These are phyloP conservation scores for Manacus vitellinus DNA, from an alignment of 2,113 vertebrate species.

Conservation along the genomic window DNA sequence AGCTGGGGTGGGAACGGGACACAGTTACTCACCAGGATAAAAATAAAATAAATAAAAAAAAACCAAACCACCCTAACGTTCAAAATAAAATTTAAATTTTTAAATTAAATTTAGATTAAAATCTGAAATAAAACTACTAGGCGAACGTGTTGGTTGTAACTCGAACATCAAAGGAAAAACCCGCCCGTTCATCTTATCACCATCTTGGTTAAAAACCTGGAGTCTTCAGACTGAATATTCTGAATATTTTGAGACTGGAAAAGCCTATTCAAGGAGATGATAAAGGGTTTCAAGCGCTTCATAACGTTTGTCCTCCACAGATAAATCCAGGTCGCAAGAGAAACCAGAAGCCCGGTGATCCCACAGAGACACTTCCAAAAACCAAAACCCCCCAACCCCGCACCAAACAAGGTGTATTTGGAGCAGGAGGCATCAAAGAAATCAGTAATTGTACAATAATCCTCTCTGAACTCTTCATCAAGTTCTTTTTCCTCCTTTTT, in stretches of 20 bases:
- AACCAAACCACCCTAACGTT: too few relatives aligned
- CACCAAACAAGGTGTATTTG: background rate
- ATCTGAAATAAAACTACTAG: background rate
- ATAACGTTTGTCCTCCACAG: background rate
- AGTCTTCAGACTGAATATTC: background rate
- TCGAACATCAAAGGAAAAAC: background rate
- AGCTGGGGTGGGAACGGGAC: conserved; percentile 66
- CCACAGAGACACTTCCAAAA: background rate
- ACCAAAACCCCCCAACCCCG: background rate
- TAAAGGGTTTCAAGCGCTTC: background rate
- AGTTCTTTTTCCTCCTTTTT: background rate
- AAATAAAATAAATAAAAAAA: too few relatives aligned
- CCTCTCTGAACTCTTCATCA: background rate
- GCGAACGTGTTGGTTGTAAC: accelerated
- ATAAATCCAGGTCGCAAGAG: background rate
- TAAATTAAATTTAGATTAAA: background rate
- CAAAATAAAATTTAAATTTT: too few relatives aligned
- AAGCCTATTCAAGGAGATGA: background rate
- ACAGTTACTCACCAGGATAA: background rate
- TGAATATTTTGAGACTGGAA: background rate
- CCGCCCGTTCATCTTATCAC: accelerated
- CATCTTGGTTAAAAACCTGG: background rate
- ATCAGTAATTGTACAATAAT: background rate
- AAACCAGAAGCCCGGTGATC: background rate
- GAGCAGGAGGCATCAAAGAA: background rate